Base-by-base conservation (phyloP, 2,797 vertebrate genomes). In the Enteromius thamalakanensis region DNA sequence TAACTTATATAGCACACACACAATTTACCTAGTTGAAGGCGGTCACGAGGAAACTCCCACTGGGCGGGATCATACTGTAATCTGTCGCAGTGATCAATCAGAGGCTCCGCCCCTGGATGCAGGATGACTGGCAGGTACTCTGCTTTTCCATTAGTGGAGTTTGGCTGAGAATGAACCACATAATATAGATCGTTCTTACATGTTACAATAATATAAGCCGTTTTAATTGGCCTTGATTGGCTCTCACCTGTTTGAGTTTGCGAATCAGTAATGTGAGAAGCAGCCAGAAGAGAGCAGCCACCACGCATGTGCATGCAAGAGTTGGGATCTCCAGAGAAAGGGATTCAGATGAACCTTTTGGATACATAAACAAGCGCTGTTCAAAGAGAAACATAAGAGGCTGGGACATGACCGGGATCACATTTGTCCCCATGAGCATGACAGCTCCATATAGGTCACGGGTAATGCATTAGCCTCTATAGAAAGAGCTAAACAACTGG, bases 31-130 rank as follows among this genome's bases (percentile, higher is more conserved):
- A 99, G 90, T 90, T 96, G 96, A 65, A 99, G 96, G 72, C 94
- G 95, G 88, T 99, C 97, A 12, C 96, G 93, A 17, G 97, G 97
- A 76, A 99, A 96, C 93, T 99, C 98, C 98, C 97, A 99, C 85
- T 96, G 96, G 92, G 91, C 96, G 86, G 96, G 94, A 75, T 99
- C 96, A 0, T 97, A 99, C 15, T 97, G 96, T 45, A 99, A 93
- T 32, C 94, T 91, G 64, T 98, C 94, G 79, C 96, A 97, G 87
- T 96, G 96, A 85, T 97, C 96, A 40, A 95, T 94, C 64, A 95
- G 88, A 23, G 96, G 95, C 2, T 96, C 95, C 83, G 96, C 96
- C 0, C 95, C 97, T 0, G 95, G 93, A 90, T 97, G 95, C 95
- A 98, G 92, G 82, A 97, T 95, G 90, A 99, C 97, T 1, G 97